Base-by-base conservation (phyloP, 37 sponge, comb jelly and placozoan genomes). In the Axinella damicornis region DNA sequence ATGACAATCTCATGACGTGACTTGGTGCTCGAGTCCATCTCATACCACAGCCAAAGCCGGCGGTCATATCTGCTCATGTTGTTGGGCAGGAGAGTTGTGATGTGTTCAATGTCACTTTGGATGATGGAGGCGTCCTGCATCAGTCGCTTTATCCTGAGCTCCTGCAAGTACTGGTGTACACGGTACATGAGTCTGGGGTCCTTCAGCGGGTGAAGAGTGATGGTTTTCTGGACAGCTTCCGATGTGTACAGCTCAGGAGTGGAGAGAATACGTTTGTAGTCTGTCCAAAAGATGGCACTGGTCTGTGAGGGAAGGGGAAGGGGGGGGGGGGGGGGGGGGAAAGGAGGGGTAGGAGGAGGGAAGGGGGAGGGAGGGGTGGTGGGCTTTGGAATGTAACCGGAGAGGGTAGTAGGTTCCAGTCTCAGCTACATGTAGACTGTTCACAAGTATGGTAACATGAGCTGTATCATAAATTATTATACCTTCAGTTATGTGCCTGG, bases 141-240 rank as follows among this genome's bases (percentile, higher is more conserved):
- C 0, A 84, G 33, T 34, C 25, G 56, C 34, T 69, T 56, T 0
- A 76, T 33, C 0, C 46, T 15, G 30, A 83, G 53, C 59, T 89
- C 78, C 54, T 65, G 71, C 11, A 53, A 15, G 46, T 83, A 83
- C 60, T 84, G 90, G 66, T 90, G 90, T 13, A 90, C 65, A 17
- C 69, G 62, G 74, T 74, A 73, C 80, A 90, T 79, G 33, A 58
- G 72, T 1, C 6, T 70, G 34, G 85, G 85, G 66, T 90, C 85
- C 34, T 84, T 90, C 35, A 90, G 38, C 16, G 90, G 90, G 30
- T 90, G 90, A 21, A 90, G 58, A 35, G 90, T 84, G 34, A 90
- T 71, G 63, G 90, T 76, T 17, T 5, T 22, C 53, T 79, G 59
- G 21, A 90, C 65, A 33, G 15, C 31, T 21, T 53, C 57, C 20